Conservation (phyloP, 2,888 invertebrate species). For the Acholoe squamosa region DNA sequence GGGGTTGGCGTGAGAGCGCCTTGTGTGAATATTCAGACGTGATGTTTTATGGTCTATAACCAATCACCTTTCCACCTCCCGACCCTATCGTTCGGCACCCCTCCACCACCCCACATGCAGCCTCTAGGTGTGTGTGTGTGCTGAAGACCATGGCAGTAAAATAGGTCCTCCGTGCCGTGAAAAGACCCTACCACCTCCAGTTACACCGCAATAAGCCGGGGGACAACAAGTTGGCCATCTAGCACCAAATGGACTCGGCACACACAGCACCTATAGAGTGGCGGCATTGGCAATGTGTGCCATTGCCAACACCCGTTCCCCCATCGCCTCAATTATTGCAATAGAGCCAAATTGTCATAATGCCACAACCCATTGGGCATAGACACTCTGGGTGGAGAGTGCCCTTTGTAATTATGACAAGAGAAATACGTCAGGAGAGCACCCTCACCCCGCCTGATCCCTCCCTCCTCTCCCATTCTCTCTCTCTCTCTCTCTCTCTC, state of each 20-base stretch:
- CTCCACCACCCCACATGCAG: not conserved
- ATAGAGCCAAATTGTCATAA: slow-evolving; percentile 39
- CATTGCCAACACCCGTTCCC: not conserved
- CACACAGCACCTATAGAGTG: not conserved
- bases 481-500: not conserved
- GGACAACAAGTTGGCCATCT: slow-evolving; percentile 10
- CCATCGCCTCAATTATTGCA: slow-evolving; percentile 19
- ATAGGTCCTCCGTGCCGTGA: not conserved
- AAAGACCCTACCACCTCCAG: not conserved
- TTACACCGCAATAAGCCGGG: not conserved
- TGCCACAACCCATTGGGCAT: not conserved
- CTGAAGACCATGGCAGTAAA: not conserved
- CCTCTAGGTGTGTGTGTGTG: not conserved
- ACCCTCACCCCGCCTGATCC: not conserved
- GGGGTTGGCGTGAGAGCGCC: no score
- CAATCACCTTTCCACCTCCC: no score
- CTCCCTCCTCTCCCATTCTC: no score
- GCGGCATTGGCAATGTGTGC: no score
- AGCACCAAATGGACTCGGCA: not conserved
- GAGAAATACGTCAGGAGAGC: slow-evolving; percentile 9
- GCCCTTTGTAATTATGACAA: slow-evolving; percentile 50
- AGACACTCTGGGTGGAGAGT: slow-evolving; percentile 31
- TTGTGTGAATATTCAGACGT: slow-evolving; percentile 17
- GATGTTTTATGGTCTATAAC: not conserved
- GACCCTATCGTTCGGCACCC: no score